These are phyloP conservation scores for Hirtodrosophila histrioides DNA, from an alignment of 2,888 invertebrate genomes.

Conservation along the genomic window DNA sequence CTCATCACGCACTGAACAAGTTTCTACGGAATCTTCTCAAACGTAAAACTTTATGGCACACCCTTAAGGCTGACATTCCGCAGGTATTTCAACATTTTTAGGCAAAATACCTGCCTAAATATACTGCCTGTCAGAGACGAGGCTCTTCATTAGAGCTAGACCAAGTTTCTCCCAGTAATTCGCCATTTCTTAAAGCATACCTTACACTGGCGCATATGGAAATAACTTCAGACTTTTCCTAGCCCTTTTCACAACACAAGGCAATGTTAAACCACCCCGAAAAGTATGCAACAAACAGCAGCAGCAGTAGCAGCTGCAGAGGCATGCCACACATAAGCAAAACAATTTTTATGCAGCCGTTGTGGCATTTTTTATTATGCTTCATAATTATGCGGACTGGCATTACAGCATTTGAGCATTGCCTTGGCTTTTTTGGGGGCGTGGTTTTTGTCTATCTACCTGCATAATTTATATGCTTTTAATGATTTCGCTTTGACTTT, in stretches of 20 bases:
- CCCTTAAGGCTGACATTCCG: conserved; percentile 20
- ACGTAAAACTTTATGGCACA: conserved; percentile 9
- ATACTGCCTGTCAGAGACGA: conserved; percentile 23
- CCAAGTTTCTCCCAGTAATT: conserved; percentile 29
- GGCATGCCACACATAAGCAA: too few species aligned
- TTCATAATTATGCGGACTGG: too few species aligned
- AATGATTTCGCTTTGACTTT: conserved; percentile 65
- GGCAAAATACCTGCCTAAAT: conserved; percentile 38
- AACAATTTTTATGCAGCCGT: conserved; percentile 59
- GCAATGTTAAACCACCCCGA: conserved; percentile 16
- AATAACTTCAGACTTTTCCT: conserved; percentile 29
- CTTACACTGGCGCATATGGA: too few species aligned
- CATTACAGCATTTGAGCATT: conserved; percentile 8
- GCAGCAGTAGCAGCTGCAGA: conserved; percentile 11
- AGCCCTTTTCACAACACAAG: conserved; percentile 15
- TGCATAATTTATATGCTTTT: conserved; percentile 78
- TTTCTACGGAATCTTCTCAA: neutral
- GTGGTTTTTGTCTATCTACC: conserved; percentile 9
- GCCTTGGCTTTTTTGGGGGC: conserved; percentile 6
- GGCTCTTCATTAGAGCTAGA: conserved; percentile 60
- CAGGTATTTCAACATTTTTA: conserved; percentile 23
- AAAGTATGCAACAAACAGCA: conserved; percentile 36
- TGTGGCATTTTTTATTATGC: conserved; percentile 39
- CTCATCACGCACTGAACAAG: conserved; percentile 28
- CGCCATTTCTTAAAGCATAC: conserved; percentile 69